Base-by-base conservation (phyloP, 2,888 invertebrate species). In the Kryphioiulus occultus region DNA sequence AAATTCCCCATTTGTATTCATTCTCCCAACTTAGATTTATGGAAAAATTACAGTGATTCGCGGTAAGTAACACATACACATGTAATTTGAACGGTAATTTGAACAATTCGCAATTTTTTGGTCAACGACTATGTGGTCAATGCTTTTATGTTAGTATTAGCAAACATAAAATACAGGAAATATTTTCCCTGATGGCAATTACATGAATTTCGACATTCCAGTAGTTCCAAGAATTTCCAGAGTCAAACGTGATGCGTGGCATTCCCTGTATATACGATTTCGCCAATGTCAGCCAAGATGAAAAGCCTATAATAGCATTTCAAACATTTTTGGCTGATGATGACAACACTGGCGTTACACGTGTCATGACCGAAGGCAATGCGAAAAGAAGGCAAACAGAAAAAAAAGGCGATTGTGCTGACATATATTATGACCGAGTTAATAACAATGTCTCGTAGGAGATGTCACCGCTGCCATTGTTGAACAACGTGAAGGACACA, bases 341-440 rank as follows among this genome's bases (percentile, higher is more conserved):
- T 68, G 68, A 68, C 68, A 68, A 68, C 68, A 68, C 26, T 26
- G 22, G 68, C 26, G 68, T 68, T 68, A 68, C 68, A 68, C 26
- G 68, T 68, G 68, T 68, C 68, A 68, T 68, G 26, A 26, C 68
- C 26, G 68, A 22, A 68, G 26, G 68, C 19, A 22, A 68, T 26
- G 5, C 5, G 19, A 5, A 12, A 10, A 53, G 53, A n/a, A 53
- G 7, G 12, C 3, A n/a, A 19, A 19, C 7, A 17, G 3, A 53
- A 19, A 53, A n/a, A 53, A n/a, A 17, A 17, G n/a, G 68, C 68
- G 19, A 68, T 68, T 68, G 68, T 68, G 68, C 68, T 68, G 68
- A 68, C 68, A 68, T 26, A 68, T 68, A 68, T 68, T 68, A 68
- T 68, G 68, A 68, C 68, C 68, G 68, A 68, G 68, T 68, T 68